Evolutionary conservation across 2,113 vertebrate genomes (phyloP).

Genomic region (Hylia prasina): DNA sequence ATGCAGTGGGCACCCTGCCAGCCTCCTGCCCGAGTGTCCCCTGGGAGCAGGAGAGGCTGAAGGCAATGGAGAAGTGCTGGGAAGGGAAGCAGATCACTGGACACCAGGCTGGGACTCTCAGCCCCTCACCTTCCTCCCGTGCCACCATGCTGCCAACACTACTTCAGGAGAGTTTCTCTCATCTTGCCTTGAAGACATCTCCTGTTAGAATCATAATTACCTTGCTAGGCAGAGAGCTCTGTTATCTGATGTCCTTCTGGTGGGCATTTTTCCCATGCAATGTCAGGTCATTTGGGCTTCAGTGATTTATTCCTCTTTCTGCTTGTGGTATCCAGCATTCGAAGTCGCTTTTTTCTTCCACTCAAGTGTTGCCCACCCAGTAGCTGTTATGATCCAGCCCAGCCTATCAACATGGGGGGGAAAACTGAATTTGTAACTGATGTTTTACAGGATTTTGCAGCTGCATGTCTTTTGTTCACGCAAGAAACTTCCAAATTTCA

Average conservation of each 20-base stretch:
- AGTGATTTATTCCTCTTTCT: not conserved
- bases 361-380: not conserved
- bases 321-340: not conserved
- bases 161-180: not conserved
- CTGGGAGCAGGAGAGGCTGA: not conserved
- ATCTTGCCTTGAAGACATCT: not conserved
- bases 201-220: not conserved
- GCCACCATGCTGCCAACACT: fast-evolving
- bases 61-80: not conserved
- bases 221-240: not conserved
- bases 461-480: not conserved
- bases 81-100: not conserved
- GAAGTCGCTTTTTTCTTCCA: not conserved
- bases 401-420: fast-evolving
- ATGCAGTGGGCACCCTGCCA: fast-evolving
- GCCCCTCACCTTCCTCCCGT: fast-evolving
- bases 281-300: not conserved
- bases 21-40: not conserved
- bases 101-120: not conserved
- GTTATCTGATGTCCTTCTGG: not conserved
- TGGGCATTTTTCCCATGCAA: not conserved
- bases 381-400: not conserved
- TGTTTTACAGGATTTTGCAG: not conserved
- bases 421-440: not conserved
- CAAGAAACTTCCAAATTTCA: not conserved